These are phyloP conservation scores for Teleogryllus oceanicus DNA, from an alignment of 2,888 invertebrate species.

Conservation along the genomic window DNA sequence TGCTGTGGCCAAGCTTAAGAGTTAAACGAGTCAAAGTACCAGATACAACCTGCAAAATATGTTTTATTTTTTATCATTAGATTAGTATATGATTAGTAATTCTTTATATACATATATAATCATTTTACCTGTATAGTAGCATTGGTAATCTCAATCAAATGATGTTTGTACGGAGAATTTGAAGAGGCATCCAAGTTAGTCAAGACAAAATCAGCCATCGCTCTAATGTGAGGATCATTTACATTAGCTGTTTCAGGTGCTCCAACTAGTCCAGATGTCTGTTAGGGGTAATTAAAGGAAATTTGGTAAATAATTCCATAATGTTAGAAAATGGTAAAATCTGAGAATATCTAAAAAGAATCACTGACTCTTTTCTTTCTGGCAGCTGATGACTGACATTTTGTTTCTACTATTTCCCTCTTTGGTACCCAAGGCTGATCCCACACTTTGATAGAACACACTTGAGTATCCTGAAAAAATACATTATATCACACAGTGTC, in stretches of 20 bases:
- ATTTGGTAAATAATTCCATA: too few relatives aligned
- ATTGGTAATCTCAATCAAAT: slow-evolving; percentile 38
- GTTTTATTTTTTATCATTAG: too few relatives aligned
- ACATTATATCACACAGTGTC: slow-evolving; percentile 20
- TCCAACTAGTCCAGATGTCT: slow-evolving; percentile 20
- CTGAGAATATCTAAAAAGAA: too few relatives aligned
- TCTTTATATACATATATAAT: neutral
- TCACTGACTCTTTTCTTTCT: too few relatives aligned
- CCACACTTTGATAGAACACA: slow-evolving; percentile 4
- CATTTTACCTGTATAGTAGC: slow-evolving; percentile 38
- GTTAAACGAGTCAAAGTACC: slow-evolving; percentile 58
- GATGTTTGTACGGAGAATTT: slow-evolving; percentile 40
- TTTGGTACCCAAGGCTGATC: neutral
- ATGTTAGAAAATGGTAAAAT: too few relatives aligned
- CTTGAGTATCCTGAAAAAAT: slow-evolving; percentile 6
- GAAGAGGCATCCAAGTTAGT: slow-evolving; percentile 39
- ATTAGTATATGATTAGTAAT: too few relatives aligned
- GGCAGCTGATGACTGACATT: neutral
- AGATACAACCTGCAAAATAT: slow-evolving; percentile 50
- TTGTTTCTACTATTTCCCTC: slow-evolving; percentile 3
- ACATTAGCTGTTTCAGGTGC: slow-evolving; percentile 32
- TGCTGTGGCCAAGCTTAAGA: slow-evolving; percentile 56
- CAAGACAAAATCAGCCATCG: slow-evolving; percentile 39
- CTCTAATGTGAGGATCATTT: slow-evolving; percentile 38
- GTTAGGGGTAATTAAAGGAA: neutral